Conservation (phyloP, 2,797 vertebrate genomes). For the Cetoscarus ocellatus region DNA sequence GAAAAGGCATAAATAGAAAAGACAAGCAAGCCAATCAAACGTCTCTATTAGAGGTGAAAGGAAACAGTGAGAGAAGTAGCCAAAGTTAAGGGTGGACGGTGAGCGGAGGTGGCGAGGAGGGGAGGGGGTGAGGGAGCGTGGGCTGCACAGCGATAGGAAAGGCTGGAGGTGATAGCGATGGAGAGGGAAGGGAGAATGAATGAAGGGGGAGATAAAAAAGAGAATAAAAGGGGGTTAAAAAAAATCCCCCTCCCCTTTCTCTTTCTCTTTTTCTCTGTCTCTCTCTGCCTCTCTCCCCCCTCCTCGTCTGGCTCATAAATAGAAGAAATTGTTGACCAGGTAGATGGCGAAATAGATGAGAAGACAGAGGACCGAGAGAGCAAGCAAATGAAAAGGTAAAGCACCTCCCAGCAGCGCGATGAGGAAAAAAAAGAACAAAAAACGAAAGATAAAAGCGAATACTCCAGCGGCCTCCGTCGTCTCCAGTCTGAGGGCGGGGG, state of each 20-base stretch:
- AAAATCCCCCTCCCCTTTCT: slow-evolving; percentile 74
- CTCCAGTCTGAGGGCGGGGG: slow-evolving; percentile 79
- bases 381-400: slow-evolving; percentile 83
- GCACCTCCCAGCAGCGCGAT: slow-evolving; percentile 86
- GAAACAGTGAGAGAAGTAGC: slow-evolving; percentile 71
- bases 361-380: slow-evolving; percentile 85
- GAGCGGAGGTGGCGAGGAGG: slow-evolving; percentile 37
- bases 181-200: slow-evolving; percentile 64
- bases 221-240: slow-evolving; percentile 52
- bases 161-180: slow-evolving; percentile 72
- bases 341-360: slow-evolving; percentile 87
- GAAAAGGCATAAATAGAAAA: slow-evolving; percentile 75
- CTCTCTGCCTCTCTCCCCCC: slow-evolving; percentile 70
- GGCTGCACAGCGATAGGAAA: slow-evolving; percentile 68
- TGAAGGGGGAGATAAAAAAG: slow-evolving; percentile 44
- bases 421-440: slow-evolving; percentile 87
- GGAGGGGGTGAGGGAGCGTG: slow-evolving; percentile 61
- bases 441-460: slow-evolving; percentile 86
- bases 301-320: slow-evolving; percentile 82
- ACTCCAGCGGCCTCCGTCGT: slow-evolving; percentile 85
- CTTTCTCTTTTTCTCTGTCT: slow-evolving; percentile 70
- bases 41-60: slow-evolving; percentile 51
- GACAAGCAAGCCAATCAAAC: slow-evolving; percentile 72
- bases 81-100: slow-evolving; percentile 76
- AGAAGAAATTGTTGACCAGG: slow-evolving; percentile 86